Evolutionary conservation across 1,140 invertebrate genomes (phyloP).

Genomic region (Drosophila dunni): DNA sequence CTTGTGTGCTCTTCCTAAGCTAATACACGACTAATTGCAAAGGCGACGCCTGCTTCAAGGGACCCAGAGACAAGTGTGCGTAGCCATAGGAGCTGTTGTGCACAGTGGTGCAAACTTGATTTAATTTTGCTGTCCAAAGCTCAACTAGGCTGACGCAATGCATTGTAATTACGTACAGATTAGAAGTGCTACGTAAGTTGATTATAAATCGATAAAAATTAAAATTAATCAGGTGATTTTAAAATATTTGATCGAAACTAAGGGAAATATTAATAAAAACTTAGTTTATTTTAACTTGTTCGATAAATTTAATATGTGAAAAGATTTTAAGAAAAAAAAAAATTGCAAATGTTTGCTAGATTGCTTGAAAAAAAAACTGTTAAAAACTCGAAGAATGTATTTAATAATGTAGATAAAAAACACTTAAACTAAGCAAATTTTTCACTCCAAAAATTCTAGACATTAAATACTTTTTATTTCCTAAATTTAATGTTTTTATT

Average conservation of each 20-base stretch:
- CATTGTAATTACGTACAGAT: neutral
- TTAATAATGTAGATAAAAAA: no score
- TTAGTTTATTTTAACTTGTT: no score
- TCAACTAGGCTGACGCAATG: conserved; percentile 7
- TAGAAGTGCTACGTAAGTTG: neutral
- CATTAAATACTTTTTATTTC: no score
- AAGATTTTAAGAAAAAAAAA: no score
- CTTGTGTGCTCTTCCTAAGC: conserved; percentile 45
- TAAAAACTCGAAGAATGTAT: no score
- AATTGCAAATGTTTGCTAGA: no score
- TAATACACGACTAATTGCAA: conserved; percentile 59
- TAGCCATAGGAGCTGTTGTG: conserved; percentile 1
- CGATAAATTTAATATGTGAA: no score
- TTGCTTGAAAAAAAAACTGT: no score
- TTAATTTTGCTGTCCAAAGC: neutral
- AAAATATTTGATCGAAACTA: neutral
- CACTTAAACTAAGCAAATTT: no score
- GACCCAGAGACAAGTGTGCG: conserved; percentile 35
- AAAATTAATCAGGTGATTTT: neutral
- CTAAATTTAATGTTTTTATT: no score
- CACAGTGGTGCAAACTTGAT: conserved; percentile 19
- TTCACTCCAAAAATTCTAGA: no score
- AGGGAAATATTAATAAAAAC: no score
- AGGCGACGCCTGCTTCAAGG: conserved; percentile 49
- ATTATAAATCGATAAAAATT: conserved; percentile 1